A percentile compares a stretch with the other conserved stretches of the same genome.
Conservation (phyloP, 2,113 vertebrate species). For the Ptychochromis oligacanthus region DNA sequence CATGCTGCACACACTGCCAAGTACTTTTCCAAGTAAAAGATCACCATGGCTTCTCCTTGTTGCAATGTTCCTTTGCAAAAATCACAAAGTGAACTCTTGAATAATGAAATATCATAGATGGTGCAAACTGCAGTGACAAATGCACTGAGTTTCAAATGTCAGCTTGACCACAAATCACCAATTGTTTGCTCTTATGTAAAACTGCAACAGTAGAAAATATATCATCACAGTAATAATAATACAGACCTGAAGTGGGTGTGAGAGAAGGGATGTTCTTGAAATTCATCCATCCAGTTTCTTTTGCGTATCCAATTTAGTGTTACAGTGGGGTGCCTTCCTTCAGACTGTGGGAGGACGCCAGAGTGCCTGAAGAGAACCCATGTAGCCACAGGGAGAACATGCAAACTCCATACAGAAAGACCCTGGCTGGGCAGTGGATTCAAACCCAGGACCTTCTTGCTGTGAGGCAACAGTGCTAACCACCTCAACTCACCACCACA, state of each 20-base stretch:
- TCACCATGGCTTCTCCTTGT: slow-evolving; percentile 2
- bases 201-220: neutral
- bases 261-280: too few species aligned
- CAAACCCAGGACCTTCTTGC: neutral
- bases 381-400: neutral
- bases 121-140: neutral
- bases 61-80: neutral
- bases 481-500: neutral
- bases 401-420: neutral
- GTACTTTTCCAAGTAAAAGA: slow-evolving; percentile 1
- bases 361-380: neutral
- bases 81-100: neutral
- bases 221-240: neutral
- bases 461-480: neutral
- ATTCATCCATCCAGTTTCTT: too few species aligned
- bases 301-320: too few species aligned
- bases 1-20: neutral
- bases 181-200: neutral
- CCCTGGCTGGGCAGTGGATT: too few species aligned
- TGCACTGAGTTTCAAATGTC: neutral
- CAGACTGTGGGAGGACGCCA: neutral
- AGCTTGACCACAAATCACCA: neutral
- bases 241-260: too few species aligned
- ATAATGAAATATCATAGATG: neutral
- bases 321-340: neutral